These are phyloP conservation scores for Ciconia boyciana DNA, from an alignment of 2,113 vertebrate genomes.

Conservation along the genomic window DNA sequence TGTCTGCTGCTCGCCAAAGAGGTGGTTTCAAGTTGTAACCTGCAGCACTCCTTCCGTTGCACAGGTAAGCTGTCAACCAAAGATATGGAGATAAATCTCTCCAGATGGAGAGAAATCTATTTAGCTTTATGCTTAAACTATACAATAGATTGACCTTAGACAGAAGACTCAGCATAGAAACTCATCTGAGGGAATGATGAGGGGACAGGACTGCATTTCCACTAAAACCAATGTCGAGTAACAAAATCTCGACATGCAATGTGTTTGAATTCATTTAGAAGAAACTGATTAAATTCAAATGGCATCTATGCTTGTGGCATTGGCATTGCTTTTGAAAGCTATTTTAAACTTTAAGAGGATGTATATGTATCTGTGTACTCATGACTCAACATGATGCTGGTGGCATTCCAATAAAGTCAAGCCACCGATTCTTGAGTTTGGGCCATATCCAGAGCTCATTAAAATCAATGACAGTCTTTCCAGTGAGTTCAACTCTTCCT, in stretches of 20 bases:
- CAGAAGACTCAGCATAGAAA: background rate
- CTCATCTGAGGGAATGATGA: background rate
- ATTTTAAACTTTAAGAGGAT: background rate
- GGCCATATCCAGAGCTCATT: background rate
- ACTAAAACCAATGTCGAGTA: background rate
- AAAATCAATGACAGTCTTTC: background rate
- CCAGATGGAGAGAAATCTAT: background rate
- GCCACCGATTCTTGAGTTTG: background rate
- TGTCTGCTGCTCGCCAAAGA: background rate
- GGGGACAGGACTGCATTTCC: background rate
- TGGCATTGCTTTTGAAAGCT: conserved; percentile 20
- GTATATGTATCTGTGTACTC: background rate
- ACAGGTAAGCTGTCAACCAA: background rate
- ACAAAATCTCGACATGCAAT: background rate
- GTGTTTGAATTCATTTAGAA: background rate
- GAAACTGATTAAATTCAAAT: background rate
- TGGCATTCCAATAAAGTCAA: conserved; percentile 36
- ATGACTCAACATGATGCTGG: conserved; percentile 14
- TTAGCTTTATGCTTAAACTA: background rate
- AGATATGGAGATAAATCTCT: background rate
- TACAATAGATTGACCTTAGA: background rate
- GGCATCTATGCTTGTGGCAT: background rate
- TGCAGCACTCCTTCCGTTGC: background rate
- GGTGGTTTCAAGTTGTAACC: conserved; percentile 39
- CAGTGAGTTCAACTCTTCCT: background rate